Evolutionary conservation across 1,140 invertebrate species (phyloP).

Genomic region (Drosophila eugracilis): DNA sequence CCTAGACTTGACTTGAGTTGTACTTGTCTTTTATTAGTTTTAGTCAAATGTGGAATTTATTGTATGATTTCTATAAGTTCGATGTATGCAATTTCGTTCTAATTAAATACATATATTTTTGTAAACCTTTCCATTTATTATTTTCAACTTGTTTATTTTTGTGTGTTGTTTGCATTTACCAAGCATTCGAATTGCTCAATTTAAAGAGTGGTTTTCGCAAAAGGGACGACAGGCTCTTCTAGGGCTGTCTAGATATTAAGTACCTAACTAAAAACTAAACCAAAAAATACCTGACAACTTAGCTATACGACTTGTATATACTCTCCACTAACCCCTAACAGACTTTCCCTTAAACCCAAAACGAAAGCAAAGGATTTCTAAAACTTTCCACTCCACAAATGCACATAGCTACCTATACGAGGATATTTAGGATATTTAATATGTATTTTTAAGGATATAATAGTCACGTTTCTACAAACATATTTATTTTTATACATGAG

Average conservation of each 20-base stretch:
- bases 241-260: constrained; percentile 68
- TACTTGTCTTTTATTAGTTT: constrained; percentile 47
- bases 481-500: constrained; percentile 82
- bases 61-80: constrained; percentile 54
- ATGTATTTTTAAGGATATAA: constrained; percentile 48
- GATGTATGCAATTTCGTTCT: constrained; percentile 39
- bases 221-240: constrained; percentile 1
- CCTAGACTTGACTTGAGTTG: constrained; percentile 40
- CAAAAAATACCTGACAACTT: constrained; percentile 69
- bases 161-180: constrained; percentile 36
- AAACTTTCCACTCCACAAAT: constrained; percentile 63
- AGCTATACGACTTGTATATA: constrained; percentile 57
- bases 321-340: constrained; percentile 59
- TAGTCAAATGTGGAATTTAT: constrained; percentile 62
- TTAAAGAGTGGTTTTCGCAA: constrained; percentile 18
- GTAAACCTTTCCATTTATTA: constrained; percentile 16
- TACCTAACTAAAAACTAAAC: constrained; percentile 64
- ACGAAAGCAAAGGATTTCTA: constrained; percentile 30
- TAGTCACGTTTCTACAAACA: constrained; percentile 63
- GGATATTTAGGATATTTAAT: constrained; percentile 36
- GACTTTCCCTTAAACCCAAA: constrained; percentile 47
- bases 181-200: constrained; percentile 63
- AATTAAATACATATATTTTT: constrained; percentile 60
- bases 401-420: constrained; percentile 65
- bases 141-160: background rate